These are phyloP conservation scores for Neomonachus schauinslandi DNA, from an alignment of 2,113 vertebrate species.

Conservation along the genomic window DNA sequence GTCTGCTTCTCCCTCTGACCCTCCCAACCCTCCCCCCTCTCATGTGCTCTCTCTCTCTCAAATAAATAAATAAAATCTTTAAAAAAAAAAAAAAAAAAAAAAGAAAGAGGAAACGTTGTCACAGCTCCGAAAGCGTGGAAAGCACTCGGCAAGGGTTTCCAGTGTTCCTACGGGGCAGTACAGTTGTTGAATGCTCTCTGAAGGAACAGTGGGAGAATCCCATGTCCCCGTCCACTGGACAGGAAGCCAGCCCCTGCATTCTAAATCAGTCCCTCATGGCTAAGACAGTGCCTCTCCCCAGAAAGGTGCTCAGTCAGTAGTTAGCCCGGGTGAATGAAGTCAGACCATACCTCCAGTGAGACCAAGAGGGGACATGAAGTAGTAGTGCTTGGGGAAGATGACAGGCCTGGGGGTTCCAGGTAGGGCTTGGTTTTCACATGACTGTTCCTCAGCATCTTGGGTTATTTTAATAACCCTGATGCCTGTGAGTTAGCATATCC, in stretches of 20 bases:
- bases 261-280: not conserved
- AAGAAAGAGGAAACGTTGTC: fast-evolving
- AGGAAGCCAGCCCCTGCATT: fast-evolving
- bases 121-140: fast-evolving
- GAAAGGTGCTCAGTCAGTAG: fast-evolving
- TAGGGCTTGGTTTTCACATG: not conserved
- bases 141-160: not conserved
- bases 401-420: not conserved
- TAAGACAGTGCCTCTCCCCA: not conserved
- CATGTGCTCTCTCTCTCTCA: too few species aligned
- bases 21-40: too few species aligned
- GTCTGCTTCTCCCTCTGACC: too few species aligned
- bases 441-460: not conserved
- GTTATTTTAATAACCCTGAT: constrained; percentile 2
- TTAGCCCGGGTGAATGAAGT: not conserved
- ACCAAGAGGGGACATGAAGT: not conserved
- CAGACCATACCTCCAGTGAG: not conserved
- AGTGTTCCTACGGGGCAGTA: fast-evolving
- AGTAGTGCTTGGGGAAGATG: too few species aligned
- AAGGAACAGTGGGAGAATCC: not conserved
- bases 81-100: too few species aligned
- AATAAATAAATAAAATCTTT: too few species aligned
- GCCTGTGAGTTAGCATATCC: not conserved
- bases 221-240: fast-evolving
- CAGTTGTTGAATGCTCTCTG: fast-evolving